Conservation (phyloP, 1,140 invertebrate genomes). For the Octopus sinensis region DNA sequence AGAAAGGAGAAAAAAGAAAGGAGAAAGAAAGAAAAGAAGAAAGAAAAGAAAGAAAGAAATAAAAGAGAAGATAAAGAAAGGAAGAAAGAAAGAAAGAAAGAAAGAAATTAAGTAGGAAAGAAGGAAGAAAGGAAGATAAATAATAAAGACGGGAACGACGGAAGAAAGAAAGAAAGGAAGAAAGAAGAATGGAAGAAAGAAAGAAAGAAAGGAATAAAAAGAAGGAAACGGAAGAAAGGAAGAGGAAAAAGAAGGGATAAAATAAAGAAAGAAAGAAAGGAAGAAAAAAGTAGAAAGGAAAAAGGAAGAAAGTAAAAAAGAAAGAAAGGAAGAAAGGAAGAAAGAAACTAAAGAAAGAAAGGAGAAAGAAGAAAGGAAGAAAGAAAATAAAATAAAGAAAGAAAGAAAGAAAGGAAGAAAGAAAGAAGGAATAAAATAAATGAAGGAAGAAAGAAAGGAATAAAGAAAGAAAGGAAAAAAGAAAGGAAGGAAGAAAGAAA, state of each 20-base stretch:
- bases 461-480: too few species aligned
- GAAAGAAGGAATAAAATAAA: too few species aligned
- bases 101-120: neutral
- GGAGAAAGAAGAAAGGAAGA: too few species aligned
- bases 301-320: neutral
- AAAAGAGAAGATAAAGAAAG: neutral
- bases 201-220: neutral
- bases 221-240: neutral
- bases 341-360: too few species aligned
- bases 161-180: neutral
- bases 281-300: neutral
- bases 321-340: too few species aligned
- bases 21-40: neutral
- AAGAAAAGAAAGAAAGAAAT: neutral
- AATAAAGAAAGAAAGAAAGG: neutral
- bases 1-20: neutral
- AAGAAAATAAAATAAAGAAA: too few species aligned
- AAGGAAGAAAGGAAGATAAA: neutral
- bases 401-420: too few species aligned
- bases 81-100: neutral
- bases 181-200: neutral
- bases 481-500: too few species aligned
- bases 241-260: neutral
- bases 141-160: neutral
- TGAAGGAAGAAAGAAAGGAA: too few species aligned